Evolutionary conservation across 2,797 vertebrate species (phyloP).

Genomic region (Notolabrus celidotus): DNA sequence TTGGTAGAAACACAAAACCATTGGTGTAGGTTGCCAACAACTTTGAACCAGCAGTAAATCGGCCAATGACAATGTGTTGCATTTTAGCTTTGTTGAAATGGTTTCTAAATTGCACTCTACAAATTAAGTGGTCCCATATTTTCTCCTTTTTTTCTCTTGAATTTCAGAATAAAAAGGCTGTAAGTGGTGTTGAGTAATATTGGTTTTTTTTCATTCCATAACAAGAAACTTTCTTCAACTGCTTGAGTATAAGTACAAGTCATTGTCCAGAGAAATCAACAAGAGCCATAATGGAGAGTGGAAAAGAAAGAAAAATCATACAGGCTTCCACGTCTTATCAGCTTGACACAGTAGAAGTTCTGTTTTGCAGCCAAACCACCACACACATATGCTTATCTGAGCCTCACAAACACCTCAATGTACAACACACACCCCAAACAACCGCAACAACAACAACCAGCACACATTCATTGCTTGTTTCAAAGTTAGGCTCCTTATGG

Average conservation of each 20-base stretch:
- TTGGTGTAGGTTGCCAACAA: neutral
- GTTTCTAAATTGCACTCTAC: neutral
- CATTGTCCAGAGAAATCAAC: slow-evolving; percentile 37
- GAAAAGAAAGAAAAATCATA: neutral
- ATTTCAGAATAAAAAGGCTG: too few species aligned
- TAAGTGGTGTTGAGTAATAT: slow-evolving; percentile 2
- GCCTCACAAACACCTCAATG: slow-evolving; percentile 57
- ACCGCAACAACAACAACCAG: neutral
- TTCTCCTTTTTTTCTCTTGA: neutral
- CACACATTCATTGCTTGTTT: slow-evolving; percentile 51
- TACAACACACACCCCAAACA: neutral
- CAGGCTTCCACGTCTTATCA: slow-evolving; percentile 59
- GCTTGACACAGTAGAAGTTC: slow-evolving; percentile 51
- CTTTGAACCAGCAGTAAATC: neutral
- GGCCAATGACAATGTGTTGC: neutral
- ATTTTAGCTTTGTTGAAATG: neutral
- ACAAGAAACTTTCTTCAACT: slow-evolving; percentile 9
- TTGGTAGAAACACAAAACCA: too few species aligned
- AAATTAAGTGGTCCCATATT: slow-evolving; percentile 6
- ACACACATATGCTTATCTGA: slow-evolving; percentile 68
- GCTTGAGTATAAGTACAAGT: slow-evolving; percentile 9
- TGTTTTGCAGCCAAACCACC: slow-evolving; percentile 44
- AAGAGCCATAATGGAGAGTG: slow-evolving; percentile 12
- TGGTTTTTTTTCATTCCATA: slow-evolving; percentile 7
- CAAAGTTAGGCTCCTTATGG: slow-evolving; percentile 59